phyloP scores from a whole-genome alignment of 2,113 vertebrate genomes.

The Corvus moneduloides region DNA sequence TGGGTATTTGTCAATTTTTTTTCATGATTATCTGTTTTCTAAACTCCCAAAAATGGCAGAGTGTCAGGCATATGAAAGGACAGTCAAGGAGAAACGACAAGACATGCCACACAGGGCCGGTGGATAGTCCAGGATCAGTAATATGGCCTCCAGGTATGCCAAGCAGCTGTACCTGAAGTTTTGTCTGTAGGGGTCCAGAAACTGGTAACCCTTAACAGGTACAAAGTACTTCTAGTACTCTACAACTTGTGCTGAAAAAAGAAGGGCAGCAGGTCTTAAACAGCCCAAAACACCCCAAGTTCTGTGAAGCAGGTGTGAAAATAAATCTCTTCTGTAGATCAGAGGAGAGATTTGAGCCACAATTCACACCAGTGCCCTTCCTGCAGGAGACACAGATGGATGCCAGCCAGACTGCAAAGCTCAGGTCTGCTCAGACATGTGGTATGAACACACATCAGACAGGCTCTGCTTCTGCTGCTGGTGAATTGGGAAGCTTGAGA shows the following conservation, averaged over 20 bases:
- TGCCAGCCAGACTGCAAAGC: neutral
- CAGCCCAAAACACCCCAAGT: neutral
- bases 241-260: neutral
- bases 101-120: rapidly evolving
- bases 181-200: neutral
- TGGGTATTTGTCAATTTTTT: neutral
- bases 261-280: neutral
- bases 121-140: neutral
- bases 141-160: neutral
- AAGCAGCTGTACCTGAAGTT: neutral
- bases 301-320: neutral
- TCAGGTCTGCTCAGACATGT: neutral
- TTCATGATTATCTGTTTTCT: neutral
- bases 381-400: neutral
- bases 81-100: neutral
- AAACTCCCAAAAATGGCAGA: neutral
- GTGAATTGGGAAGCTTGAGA: neutral
- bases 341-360: neutral
- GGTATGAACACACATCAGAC: neutral
- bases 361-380: neutral
- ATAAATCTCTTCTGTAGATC: neutral
- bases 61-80: neutral
- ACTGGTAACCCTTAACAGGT: neutral
- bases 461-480: neutral
- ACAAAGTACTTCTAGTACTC: neutral